A percentile compares a stretch with the other conserved stretches of the same genome.
phyloP scores from a whole-genome alignment of 1,140 invertebrate genomes.

The Brachionus manjavacas region DNA sequence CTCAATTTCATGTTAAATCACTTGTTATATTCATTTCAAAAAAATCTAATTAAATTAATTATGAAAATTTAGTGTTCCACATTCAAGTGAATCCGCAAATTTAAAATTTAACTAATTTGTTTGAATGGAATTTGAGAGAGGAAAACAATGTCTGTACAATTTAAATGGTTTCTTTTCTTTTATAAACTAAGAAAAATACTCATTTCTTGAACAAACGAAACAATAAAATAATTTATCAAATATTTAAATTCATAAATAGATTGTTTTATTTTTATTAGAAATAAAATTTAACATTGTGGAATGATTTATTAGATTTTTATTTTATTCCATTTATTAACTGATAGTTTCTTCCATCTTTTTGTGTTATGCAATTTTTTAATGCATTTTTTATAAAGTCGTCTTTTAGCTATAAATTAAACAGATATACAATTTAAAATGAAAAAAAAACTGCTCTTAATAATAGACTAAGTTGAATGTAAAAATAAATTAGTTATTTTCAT shows the following conservation, averaged over 20 bases:
- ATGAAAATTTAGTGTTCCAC: not conserved
- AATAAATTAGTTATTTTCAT: not conserved
- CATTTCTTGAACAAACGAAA: not conserved
- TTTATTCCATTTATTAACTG: not conserved
- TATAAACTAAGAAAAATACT: not conserved
- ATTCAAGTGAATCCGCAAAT: not conserved
- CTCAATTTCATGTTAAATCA: not conserved
- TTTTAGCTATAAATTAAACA: not conserved
- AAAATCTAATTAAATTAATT: not conserved
- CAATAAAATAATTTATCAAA: conserved; percentile 17
- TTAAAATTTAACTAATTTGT: conserved; percentile 10
- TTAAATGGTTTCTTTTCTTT: not conserved
- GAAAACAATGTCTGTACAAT: not conserved
- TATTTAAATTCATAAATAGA: not conserved
- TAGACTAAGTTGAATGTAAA: not conserved
- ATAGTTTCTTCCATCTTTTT: not conserved
- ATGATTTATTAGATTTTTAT: conserved; percentile 10
- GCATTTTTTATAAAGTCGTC: not conserved
- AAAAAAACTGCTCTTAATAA: not conserved
- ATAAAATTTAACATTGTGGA: not conserved
- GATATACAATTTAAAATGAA: not conserved
- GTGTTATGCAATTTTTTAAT: not conserved
- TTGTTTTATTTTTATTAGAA: not conserved
- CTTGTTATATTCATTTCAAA: not conserved
- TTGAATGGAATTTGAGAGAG: not conserved